These are phyloP conservation scores for Drosophila maculinotata DNA, from an alignment of 2,888 invertebrate genomes.

Conservation along the genomic window DNA sequence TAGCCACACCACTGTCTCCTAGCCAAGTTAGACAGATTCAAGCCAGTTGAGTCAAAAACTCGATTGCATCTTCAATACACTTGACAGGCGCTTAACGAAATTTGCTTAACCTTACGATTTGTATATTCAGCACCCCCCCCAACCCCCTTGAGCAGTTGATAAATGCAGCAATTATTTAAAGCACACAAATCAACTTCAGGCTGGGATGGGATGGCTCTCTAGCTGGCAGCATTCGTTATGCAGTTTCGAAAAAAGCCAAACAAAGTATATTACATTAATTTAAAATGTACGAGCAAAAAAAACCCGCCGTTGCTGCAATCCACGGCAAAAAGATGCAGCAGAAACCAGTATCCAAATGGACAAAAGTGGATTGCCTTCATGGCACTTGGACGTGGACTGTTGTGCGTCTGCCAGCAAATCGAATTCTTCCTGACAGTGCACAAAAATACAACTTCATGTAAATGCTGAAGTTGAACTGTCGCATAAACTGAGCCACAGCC, in stretches of 20 bases:
- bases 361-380: slow-evolving; percentile 72
- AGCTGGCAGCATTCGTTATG: slow-evolving; percentile 19
- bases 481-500: slow-evolving; percentile 31
- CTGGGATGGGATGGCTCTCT: slow-evolving; percentile 32
- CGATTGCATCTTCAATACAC: slow-evolving; percentile 65
- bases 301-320: slow-evolving; percentile 22
- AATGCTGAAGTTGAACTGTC: slow-evolving; percentile 69
- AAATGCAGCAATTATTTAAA: slow-evolving; percentile 72
- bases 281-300: slow-evolving; percentile 46
- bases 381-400: slow-evolving; percentile 14
- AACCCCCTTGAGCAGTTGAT: slow-evolving; percentile 29
- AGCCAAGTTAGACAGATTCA: slow-evolving; percentile 24
- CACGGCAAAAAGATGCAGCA: slow-evolving; percentile 20
- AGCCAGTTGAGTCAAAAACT: slow-evolving; percentile 41
- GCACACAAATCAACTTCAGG: slow-evolving; percentile 70
- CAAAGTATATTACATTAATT: slow-evolving; percentile 58
- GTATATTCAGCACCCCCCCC: slow-evolving; percentile 18
- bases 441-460: slow-evolving; percentile 42
- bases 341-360: slow-evolving; percentile 66
- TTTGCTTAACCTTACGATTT: slow-evolving; percentile 63
- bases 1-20: slow-evolving; percentile 36
- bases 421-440: slow-evolving; percentile 58
- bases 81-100: slow-evolving; percentile 64
- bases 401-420: slow-evolving; percentile 21
- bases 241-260: slow-evolving; percentile 36